Evolutionary conservation across 1,140 invertebrate genomes (phyloP), one percentile per base, ranked within the genome.

Genomic region (Prorops nasuta): DNA sequence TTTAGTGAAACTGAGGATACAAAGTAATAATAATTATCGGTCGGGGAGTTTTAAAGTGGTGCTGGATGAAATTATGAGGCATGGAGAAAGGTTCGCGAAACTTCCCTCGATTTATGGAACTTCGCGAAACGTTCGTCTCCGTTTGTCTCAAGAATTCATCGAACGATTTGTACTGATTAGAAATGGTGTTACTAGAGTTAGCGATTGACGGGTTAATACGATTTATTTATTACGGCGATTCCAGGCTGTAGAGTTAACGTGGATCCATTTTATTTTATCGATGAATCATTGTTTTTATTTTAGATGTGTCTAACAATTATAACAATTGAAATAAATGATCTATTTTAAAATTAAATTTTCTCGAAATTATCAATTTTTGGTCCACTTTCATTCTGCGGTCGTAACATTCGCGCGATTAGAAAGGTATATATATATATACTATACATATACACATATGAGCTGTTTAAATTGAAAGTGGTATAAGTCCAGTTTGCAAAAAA

Each of bases 191-290:
- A 67, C 46, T 67, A 69, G 48, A 55, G 32, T 63, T 60, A 66
- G 51, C 56, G 50, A 66, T 57, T 58, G 59, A 60, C 42, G 51
- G 66, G 41, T 67, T 60, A 58, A 56, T 57, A 60, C 58, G 49
- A 66, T 68, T 49, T 69, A 74, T 73, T 72, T 72, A 72, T 73
- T 66, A 62, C 45, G 57, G 63, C 58, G 60, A 56, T 58, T 54
- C 61, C 58, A 44, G 56, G 54, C 52, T 49, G 46, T 49, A 49
- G 55, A 62, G 43, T 56, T 56, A 62, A 62, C 46, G 59, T 60
- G 53, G 54, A 62, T 57, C 14, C 34, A 14, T n/a, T n/a, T n/a
- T n/a, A n/a, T n/a, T n/a, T n/a, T n/a, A n/a, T n/a, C n/a, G n/a
- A n/a, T n/a, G n/a, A n/a, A n/a, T n/a, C n/a, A n/a, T n/a, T n/a